A percentile compares a stretch with the other conserved stretches of the same genome.
Conservation (phyloP, 53 echinoderm and acorn worm genomes). For the Mesocentrotus franciscanus region DNA sequence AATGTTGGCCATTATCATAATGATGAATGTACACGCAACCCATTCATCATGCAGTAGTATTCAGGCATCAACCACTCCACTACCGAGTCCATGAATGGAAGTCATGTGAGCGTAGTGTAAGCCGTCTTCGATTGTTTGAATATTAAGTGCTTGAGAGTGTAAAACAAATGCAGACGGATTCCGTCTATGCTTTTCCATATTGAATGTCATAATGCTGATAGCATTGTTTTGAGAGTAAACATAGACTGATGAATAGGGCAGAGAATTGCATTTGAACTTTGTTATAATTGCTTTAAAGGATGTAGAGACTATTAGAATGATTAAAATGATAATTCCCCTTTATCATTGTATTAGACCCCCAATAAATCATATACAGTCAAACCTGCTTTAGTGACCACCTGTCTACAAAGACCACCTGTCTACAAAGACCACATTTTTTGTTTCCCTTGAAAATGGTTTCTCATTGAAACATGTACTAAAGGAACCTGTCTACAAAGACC, state of each 20-base stretch:
- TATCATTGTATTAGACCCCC: background rate
- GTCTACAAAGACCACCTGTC: too few relatives aligned
- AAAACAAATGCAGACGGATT: conserved; percentile 21
- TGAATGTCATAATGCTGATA: background rate
- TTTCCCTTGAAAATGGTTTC: too few relatives aligned
- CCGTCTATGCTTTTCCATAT: background rate
- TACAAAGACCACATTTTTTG: too few relatives aligned
- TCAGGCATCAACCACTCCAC: background rate
- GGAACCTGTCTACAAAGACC: too few relatives aligned
- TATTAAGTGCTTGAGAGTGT: background rate
- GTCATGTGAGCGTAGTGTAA: background rate
- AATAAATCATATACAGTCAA: too few relatives aligned
- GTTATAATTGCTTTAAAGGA: background rate
- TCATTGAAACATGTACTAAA: too few relatives aligned
- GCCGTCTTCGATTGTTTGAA: background rate
- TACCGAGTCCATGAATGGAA: background rate
- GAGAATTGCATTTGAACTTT: background rate
- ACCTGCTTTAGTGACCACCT: too few relatives aligned
- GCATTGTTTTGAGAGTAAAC: conserved; percentile 22
- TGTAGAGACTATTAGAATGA: background rate
- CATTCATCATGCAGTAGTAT: background rate
- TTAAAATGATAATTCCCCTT: background rate
- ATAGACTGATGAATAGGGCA: conserved; percentile 22
- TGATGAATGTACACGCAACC: too few relatives aligned
- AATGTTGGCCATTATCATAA: background rate